phyloP scores from a whole-genome alignment of 2,113 vertebrate genomes.

The Oreochromis niloticus region DNA sequence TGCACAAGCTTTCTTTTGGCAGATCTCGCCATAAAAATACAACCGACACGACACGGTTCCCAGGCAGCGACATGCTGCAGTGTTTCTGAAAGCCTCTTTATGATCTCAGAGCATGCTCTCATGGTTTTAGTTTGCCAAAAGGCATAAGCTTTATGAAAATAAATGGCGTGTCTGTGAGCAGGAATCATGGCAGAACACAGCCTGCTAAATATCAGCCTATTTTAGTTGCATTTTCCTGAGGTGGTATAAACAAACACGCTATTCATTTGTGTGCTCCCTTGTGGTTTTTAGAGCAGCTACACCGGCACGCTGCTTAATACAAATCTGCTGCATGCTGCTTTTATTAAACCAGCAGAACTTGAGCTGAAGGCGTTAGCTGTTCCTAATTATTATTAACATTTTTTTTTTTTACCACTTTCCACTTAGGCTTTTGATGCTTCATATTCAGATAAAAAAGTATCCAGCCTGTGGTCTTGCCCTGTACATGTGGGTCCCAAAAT shows the following conservation, averaged over 20 bases:
- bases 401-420: neutral
- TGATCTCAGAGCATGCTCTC: neutral
- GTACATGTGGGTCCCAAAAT: neutral
- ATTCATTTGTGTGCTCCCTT: conserved; percentile 8
- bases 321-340: neutral
- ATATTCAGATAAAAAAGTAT: neutral
- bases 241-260: conserved; percentile 36
- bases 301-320: neutral
- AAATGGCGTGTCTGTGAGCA: conserved; percentile 18
- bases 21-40: conserved; percentile 4
- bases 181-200: neutral
- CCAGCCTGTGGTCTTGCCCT: neutral
- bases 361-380: conserved; percentile 25
- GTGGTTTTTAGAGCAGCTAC: conserved; percentile 36
- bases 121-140: conserved; percentile 25
- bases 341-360: neutral
- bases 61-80: neutral
- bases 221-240: conserved; percentile 24
- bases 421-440: neutral
- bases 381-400: conserved; percentile 14
- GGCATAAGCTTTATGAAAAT: conserved; percentile 30
- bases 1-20: conserved; percentile 12
- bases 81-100: conserved; percentile 1
- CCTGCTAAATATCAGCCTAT: conserved; percentile 8
- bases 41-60: conserved; percentile 10